phyloP scores from a whole-genome alignment of 92 coral and sea anemone species.

The Parazoanthus atlanticus region DNA sequence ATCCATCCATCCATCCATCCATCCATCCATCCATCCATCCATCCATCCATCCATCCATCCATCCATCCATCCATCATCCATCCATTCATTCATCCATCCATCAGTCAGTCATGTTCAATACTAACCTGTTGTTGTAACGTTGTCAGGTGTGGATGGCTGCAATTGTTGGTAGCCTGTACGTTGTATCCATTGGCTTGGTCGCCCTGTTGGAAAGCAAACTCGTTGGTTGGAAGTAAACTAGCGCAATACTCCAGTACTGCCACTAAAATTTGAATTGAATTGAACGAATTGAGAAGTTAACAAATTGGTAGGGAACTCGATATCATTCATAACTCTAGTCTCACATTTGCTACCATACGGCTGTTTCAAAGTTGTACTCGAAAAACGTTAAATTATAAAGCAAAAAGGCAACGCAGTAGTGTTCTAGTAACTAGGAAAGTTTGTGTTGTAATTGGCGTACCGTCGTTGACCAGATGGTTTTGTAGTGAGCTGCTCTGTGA shows the following conservation, averaged over 20 bases:
- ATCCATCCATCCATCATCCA: neutral
- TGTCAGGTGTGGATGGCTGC: slow-evolving; percentile 83
- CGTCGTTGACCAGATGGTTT: neutral
- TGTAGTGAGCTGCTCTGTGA: neutral
- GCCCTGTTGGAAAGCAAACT: slow-evolving; percentile 92
- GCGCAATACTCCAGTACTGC: neutral
- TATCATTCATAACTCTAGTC: too few relatives aligned
- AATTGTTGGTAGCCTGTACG: slow-evolving; percentile 75
- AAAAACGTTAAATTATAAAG: neutral
- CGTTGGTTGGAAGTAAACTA: slow-evolving; percentile 81
- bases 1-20: too few relatives aligned
- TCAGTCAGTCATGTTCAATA: neutral
- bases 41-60: too few relatives aligned
- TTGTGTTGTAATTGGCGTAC: neutral
- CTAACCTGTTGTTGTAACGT: neutral
- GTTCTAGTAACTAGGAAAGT: neutral
- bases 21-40: too few relatives aligned
- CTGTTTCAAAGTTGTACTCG: neutral
- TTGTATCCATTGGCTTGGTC: slow-evolving; percentile 83
- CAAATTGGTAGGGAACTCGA: neutral
- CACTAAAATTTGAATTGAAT: neutral
- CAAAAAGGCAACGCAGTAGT: neutral
- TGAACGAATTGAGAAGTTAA: neutral
- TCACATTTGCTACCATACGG: too few relatives aligned
- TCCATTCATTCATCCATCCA: too few relatives aligned